Evolutionary conservation across 2,113 vertebrate species (phyloP), one percentile per base, ranked within the genome.

Genomic region (Dolichotis patagonum): DNA sequence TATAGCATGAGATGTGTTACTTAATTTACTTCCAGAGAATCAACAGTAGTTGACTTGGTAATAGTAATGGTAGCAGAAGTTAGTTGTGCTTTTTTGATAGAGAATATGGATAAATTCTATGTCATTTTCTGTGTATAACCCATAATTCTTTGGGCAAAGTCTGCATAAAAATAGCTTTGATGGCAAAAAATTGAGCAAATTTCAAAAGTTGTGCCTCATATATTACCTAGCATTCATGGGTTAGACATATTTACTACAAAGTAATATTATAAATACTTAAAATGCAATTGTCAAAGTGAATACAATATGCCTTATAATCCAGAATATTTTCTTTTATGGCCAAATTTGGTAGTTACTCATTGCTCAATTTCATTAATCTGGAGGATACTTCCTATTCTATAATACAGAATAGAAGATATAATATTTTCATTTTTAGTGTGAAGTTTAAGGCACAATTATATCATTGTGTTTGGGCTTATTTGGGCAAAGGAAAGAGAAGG

Each of bases 261-360:
- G 56, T 87, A 52, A 89, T 85, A 62, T 43, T 73, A 96, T 97
- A 85, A 96, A 96, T 97, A 98, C 62, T 97, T 96, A 88, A 96
- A 90, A 52, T 65, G 41, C 32, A 92, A 7, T 58, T 90, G 82
- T 95, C 91, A 94, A 91, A 58, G 78, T 41, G 38, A 91, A 96
- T 87, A 89, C 63, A 94, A 81, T 82, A 86, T 32, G 5, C 16
- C 94, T 93, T 96, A 95, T 78, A 75, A 90, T 56, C 22, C 46
- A 14, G 54, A 54, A 54, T 54, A 17, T 54, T 17, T 54, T 14
- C 54, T 54, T 54, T 54, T 17, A 54, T 54, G 54, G 54, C 16
- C 16, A 54, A 54, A 54, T 54, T 54, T 17, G 16, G 54, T 54
- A 54, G 54, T 4, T 54, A 54, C 54, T 54, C 54, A 54, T 54